Evolutionary conservation across 2,888 invertebrate genomes (phyloP).

Genomic region (Diplazon laetatorius): DNA sequence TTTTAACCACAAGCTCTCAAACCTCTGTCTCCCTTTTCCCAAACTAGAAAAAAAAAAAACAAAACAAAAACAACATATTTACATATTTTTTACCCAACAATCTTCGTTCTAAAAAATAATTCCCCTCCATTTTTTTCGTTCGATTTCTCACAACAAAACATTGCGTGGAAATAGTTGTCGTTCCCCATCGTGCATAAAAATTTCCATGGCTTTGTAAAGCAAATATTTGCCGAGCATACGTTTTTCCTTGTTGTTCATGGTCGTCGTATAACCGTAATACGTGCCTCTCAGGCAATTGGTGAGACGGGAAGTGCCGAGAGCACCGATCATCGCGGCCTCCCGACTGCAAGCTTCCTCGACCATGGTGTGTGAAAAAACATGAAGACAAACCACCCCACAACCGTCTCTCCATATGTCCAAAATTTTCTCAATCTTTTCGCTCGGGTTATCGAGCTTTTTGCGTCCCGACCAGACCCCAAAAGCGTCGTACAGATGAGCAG

Average conservation of each 20-base stretch:
- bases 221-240: conserved; percentile 90
- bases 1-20: no score
- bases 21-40: no score
- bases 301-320: conserved; percentile 89
- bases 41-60: no score
- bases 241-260: conserved; percentile 89
- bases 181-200: conserved; percentile 94
- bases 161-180: conserved; percentile 90
- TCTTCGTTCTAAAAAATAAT: no score
- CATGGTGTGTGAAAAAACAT: conserved; percentile 94
- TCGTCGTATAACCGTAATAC: conserved; percentile 90
- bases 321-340: conserved; percentile 97
- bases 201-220: conserved; percentile 91
- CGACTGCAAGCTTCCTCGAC: conserved; percentile 96
- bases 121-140: background rate
- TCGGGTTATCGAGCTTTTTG: conserved; percentile 75
- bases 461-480: conserved; percentile 86
- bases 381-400: conserved; percentile 94
- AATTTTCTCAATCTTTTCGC: conserved; percentile 90
- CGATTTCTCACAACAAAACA: conserved; percentile 27
- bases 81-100: no score
- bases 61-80: no score
- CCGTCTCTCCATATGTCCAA: conserved; percentile 93
- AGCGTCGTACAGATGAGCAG: conserved; percentile 96
- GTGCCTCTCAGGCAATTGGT: conserved; percentile 92